Evolutionary conservation across 2,888 invertebrate genomes (phyloP).

Genomic region (Margaritifera margaritifera): DNA sequence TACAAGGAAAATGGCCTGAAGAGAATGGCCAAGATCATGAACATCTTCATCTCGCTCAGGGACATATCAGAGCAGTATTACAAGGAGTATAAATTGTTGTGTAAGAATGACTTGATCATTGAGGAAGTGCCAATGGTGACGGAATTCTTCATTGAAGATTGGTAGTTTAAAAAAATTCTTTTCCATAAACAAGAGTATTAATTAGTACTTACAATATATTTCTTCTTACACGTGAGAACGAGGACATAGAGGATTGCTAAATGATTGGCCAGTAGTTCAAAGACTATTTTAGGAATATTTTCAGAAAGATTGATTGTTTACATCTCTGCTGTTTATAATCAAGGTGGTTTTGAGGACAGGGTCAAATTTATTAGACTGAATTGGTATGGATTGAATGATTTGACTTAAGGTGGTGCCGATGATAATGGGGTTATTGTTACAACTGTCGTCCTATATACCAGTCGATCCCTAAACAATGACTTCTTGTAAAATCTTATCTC

Average conservation of each 20-base stretch:
- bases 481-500: too few species aligned
- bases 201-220: neutral
- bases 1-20: constrained; percentile 3
- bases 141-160: constrained; percentile 31
- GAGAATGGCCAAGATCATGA: constrained; percentile 30
- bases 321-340: too few species aligned
- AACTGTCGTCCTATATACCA: too few species aligned
- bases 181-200: neutral
- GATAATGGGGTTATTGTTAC: too few species aligned
- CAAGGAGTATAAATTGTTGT: constrained; percentile 29
- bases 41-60: constrained; percentile 17
- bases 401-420: too few species aligned
- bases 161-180: constrained; percentile 1
- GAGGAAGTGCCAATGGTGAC: constrained; percentile 27
- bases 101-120: constrained; percentile 28
- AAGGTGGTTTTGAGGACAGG: too few species aligned
- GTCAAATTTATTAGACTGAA: too few species aligned
- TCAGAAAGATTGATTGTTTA: too few species aligned
- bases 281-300: too few species aligned
- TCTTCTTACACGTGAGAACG: neutral
- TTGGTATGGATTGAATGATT: too few species aligned
- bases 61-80: constrained; percentile 22
- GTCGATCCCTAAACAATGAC: too few species aligned
- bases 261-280: neutral
- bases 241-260: constrained; percentile 6